Conservation (phyloP, 2,113 vertebrate species). For the Pogonocichla stellata region DNA sequence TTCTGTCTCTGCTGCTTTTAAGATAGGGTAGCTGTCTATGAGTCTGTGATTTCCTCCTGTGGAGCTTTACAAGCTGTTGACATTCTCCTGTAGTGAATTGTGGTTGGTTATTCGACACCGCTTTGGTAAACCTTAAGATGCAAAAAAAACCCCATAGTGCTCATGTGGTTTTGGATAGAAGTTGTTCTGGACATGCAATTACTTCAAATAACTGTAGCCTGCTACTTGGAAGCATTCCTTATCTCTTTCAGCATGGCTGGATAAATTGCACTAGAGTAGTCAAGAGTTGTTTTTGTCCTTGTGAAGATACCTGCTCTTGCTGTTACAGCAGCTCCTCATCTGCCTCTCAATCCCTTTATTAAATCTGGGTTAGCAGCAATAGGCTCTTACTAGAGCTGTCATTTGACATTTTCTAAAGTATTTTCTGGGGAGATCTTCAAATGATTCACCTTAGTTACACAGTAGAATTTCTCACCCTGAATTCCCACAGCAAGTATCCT, state of each 20-base stretch:
- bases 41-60: background rate
- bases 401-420: background rate
- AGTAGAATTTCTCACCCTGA: background rate
- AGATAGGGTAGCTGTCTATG: background rate
- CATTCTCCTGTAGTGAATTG: background rate
- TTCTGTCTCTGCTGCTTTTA: background rate
- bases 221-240: background rate
- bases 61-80: background rate
- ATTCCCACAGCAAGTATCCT: background rate
- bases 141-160: background rate
- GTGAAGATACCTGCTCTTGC: accelerated
- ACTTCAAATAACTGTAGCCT: background rate
- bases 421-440: background rate
- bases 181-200: background rate
- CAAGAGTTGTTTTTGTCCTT: background rate
- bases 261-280: background rate
- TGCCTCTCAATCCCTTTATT: background rate
- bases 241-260: background rate
- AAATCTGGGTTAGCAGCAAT: background rate
- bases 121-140: background rate
- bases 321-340: background rate
- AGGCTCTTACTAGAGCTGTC: background rate
- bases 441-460: background rate
- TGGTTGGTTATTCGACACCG: background rate
- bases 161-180: background rate